A percentile compares a stretch with the other conserved stretches of the same genome.
phyloP scores from a whole-genome alignment of 2,888 invertebrate genomes.

The Ectropis crepuscularia region DNA sequence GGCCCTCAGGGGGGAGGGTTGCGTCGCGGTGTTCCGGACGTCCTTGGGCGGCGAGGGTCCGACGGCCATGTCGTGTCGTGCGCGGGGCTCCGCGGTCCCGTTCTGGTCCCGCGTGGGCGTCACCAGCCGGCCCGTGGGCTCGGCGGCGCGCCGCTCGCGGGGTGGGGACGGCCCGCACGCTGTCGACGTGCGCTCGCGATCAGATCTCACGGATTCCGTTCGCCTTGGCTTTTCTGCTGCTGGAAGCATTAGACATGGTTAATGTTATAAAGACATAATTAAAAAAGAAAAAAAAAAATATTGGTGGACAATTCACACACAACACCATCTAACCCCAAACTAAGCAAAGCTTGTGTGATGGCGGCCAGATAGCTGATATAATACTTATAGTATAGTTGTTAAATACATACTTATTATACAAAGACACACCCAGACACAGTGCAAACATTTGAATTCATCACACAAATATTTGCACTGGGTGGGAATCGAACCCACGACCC shows the following conservation, averaged over 20 bases:
- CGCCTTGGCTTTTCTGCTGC: slow-evolving; percentile 17
- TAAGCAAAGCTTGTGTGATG: too few species aligned
- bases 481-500: too few species aligned
- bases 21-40: slow-evolving; percentile 24
- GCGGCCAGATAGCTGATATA: too few species aligned
- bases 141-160: slow-evolving; percentile 64
- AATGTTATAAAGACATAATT: background rate
- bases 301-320: too few species aligned
- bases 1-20: slow-evolving; percentile 47
- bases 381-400: too few species aligned
- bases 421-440: too few species aligned
- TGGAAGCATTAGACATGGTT: background rate
- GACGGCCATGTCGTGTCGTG: slow-evolving; percentile 70
- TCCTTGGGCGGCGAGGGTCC: slow-evolving; percentile 76
- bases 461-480: too few species aligned
- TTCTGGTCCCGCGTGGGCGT: slow-evolving; percentile 79
- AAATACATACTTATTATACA: too few species aligned
- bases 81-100: slow-evolving; percentile 43
- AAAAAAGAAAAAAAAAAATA: too few species aligned
- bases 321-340: too few species aligned
- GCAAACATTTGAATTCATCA: too few species aligned
- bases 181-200: slow-evolving; percentile 76
- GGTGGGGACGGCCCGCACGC: slow-evolving; percentile 88
- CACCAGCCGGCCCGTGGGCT: slow-evolving; percentile 55
- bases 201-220: slow-evolving; percentile 46